phyloP scores from a whole-genome alignment of 2,113 vertebrate species.

The Salvelinus alpinus region DNA sequence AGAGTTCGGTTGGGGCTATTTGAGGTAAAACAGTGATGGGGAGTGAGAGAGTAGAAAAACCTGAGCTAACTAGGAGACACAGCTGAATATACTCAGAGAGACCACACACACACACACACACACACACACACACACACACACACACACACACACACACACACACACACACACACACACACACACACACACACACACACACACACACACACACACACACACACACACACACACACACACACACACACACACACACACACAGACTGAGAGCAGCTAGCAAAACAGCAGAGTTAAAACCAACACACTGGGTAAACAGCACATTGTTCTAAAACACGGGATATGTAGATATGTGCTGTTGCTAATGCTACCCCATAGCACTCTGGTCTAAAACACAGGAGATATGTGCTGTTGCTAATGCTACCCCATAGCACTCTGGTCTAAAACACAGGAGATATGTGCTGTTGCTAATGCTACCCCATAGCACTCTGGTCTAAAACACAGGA shows the following conservation, averaged over 20 bases:
- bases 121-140: not conserved
- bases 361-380: too few relatives aligned
- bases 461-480: too few relatives aligned
- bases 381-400: too few relatives aligned
- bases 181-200: too few relatives aligned
- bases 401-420: too few relatives aligned
- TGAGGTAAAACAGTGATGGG: constrained; percentile 1
- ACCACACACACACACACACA: not conserved
- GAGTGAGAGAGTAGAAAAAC: not conserved
- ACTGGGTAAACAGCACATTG: not conserved
- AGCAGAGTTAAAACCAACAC: not conserved
- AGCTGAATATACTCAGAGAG: constrained; percentile 52
- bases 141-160: not conserved
- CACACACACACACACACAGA: not conserved
- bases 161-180: not conserved
- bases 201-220: constrained; percentile 25
- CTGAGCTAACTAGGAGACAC: constrained; percentile 14
- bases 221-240: not conserved
- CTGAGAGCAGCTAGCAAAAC: constrained; percentile 39
- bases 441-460: too few relatives aligned
- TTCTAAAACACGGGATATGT: not conserved
- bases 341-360: too few relatives aligned
- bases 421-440: too few relatives aligned
- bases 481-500: too few relatives aligned
- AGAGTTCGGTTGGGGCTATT: not conserved